These are phyloP conservation scores for Sciurus niger DNA, from an alignment of 2,113 vertebrate species.

Conservation along the genomic window DNA sequence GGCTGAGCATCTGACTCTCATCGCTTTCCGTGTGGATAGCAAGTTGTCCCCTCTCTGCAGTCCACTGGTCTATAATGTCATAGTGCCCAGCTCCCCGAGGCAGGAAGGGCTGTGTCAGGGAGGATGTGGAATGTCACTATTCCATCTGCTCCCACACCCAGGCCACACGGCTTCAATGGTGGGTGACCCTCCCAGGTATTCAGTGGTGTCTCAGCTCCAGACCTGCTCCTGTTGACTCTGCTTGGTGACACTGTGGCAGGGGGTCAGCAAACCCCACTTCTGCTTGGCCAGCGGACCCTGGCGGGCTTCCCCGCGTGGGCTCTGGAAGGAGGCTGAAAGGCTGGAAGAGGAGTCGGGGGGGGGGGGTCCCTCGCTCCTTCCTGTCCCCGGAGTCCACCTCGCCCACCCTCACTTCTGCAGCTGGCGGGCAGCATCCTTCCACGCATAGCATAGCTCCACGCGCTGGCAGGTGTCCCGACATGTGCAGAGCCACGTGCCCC, in stretches of 20 bases:
- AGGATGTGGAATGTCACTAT: background rate
- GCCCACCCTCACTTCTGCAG: background rate
- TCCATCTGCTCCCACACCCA: background rate
- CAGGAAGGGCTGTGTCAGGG: background rate
- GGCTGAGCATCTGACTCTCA: background rate
- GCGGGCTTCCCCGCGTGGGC: background rate
- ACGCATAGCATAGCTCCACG: accelerated
- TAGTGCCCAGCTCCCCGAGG: no score
- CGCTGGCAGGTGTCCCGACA: background rate
- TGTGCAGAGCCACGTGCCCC: accelerated
- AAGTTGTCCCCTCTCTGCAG: background rate
- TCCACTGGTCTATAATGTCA: background rate
- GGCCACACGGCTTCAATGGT: background rate
- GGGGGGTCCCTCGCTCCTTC: background rate
- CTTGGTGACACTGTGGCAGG: background rate
- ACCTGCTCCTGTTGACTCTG: no score
- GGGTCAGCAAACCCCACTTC: no score
- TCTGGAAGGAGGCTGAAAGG: background rate
- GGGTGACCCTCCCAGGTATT: no score
- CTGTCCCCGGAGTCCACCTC: no score
- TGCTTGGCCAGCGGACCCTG: background rate
- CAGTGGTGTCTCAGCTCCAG: no score
- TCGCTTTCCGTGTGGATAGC: background rate
- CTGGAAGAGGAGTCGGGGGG: no score
- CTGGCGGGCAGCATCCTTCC: background rate